Evolutionary conservation across 2,797 vertebrate genomes (phyloP).

Genomic region (Acropternis orthonyx): DNA sequence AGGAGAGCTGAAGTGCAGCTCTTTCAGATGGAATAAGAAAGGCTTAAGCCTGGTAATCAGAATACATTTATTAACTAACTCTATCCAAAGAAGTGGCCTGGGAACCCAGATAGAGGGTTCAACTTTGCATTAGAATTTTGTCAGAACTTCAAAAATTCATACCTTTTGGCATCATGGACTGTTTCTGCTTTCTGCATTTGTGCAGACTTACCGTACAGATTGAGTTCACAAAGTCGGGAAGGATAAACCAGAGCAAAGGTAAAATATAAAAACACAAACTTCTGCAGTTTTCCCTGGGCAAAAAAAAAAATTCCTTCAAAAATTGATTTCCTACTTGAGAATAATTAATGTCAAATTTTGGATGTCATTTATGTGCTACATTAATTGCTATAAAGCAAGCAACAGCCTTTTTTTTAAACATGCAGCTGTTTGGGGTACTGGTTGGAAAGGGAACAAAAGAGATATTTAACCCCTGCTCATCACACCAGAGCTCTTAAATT

Average conservation of each 20-base stretch:
- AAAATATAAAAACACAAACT: not conserved
- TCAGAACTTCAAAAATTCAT: conserved; percentile 1
- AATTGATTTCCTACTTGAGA: not conserved
- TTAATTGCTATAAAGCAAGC: not conserved
- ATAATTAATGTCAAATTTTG: not conserved
- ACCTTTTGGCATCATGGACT: not conserved
- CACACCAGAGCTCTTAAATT: not conserved
- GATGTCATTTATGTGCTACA: not conserved
- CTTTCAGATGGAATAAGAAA: conserved; percentile 50
- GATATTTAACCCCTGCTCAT: not conserved
- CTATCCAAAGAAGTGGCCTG: not conserved
- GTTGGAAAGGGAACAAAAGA: not conserved
- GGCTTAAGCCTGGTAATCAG: conserved; percentile 15
- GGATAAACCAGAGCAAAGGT: not conserved
- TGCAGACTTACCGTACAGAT: not conserved
- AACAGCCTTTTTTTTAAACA: not conserved
- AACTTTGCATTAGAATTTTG: not conserved
- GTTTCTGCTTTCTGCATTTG: not conserved
- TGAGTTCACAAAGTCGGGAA: not conserved
- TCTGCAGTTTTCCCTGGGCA: not conserved
- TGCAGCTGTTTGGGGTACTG: not conserved
- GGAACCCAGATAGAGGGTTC: conserved; percentile 21
- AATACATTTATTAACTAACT: conserved; percentile 38
- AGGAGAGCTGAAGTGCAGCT: conserved; percentile 40
- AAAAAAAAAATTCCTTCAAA: not conserved